These are phyloP conservation scores for Anastrepha ludens DNA, from an alignment of 1,140 invertebrate genomes.

Conservation along the genomic window DNA sequence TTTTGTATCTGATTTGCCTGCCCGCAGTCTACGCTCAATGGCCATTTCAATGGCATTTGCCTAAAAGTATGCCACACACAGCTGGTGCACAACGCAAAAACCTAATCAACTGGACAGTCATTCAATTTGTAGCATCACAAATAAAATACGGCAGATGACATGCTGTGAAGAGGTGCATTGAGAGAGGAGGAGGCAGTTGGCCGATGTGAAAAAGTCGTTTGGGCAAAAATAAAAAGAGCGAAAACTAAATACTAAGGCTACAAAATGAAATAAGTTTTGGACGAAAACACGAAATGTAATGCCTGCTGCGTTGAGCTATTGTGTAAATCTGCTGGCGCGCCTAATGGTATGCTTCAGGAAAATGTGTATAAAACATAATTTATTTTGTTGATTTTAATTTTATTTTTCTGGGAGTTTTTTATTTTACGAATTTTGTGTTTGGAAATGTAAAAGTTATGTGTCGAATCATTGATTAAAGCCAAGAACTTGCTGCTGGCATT, in stretches of 20 bases:
- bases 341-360: not conserved
- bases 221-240: slow-evolving; percentile 2
- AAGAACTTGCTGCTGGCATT: not conserved
- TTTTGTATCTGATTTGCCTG: slow-evolving; percentile 30
- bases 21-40: not conserved
- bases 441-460: not conserved
- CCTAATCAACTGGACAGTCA: slow-evolving; percentile 44
- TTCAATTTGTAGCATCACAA: slow-evolving; percentile 36
- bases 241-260: not conserved
- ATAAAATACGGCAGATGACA: slow-evolving; percentile 25
- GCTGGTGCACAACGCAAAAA: slow-evolving; percentile 10
- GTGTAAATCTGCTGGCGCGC: slow-evolving; percentile 6
- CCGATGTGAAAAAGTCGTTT: not conserved
- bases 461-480: not conserved
- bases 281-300: slow-evolving; percentile 16
- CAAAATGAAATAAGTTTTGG: slow-evolving; percentile 30
- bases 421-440: not conserved
- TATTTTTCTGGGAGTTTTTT: not conserved
- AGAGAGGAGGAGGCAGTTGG: not conserved
- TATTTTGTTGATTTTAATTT: not conserved
- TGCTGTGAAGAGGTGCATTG: too few relatives aligned
- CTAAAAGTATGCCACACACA: slow-evolving; percentile 39
- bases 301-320: slow-evolving; percentile 12
- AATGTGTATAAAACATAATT: not conserved
- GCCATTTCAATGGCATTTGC: not conserved